These are phyloP conservation scores for Thaumatotibia leucotreta DNA, from an alignment of 1,140 invertebrate genomes.

Conservation along the genomic window DNA sequence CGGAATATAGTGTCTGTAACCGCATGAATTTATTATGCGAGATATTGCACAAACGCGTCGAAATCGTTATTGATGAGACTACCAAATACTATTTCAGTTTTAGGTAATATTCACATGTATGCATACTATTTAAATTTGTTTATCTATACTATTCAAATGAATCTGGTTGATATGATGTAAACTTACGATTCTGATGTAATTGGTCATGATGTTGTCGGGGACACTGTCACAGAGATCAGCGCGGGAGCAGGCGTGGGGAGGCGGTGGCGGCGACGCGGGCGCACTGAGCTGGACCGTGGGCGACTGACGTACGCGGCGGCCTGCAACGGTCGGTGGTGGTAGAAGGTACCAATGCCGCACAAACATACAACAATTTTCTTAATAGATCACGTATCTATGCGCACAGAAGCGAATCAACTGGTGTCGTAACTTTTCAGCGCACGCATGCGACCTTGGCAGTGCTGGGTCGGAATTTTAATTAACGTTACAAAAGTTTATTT, in stretches of 20 bases:
- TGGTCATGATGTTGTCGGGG: constrained; percentile 29
- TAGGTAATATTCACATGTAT: not conserved
- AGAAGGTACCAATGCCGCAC: constrained; percentile 16
- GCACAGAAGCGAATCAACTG: constrained; percentile 28
- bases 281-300: constrained; percentile 39
- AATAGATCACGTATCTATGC: constrained; percentile 34
- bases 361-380: constrained; percentile 32
- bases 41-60: not conserved
- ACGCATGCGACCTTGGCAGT: constrained; percentile 44
- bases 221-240: constrained; percentile 40
- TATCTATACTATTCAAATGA: not conserved
- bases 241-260: constrained; percentile 20
- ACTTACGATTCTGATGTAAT: constrained; percentile 43
- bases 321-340: constrained; percentile 59
- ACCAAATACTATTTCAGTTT: not conserved
- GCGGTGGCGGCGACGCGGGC: constrained; percentile 20
- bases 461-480: constrained; percentile 38
- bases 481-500: constrained; percentile 26
- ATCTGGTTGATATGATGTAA: not conserved
- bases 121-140: not conserved
- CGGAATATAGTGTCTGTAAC: not conserved
- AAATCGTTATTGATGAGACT: not conserved
- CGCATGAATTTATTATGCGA: not conserved
- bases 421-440: constrained; percentile 33
- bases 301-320: constrained; percentile 37